Evolutionary conservation across 2,888 invertebrate species (phyloP).

Genomic region (Plusia festucae): DNA sequence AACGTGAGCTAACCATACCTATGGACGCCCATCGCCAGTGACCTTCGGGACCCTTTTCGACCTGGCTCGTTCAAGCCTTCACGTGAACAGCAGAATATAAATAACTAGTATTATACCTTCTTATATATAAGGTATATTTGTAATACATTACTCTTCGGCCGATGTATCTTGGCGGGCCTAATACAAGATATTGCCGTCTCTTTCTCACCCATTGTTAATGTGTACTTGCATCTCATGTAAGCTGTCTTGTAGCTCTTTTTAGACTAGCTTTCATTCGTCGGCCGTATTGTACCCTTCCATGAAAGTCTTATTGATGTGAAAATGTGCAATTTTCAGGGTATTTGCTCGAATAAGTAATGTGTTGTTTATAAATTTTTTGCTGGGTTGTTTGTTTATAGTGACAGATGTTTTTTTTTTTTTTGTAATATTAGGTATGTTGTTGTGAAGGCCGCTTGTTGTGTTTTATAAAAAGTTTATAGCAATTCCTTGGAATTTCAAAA

Average conservation of each 20-base stretch:
- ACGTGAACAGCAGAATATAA: slow-evolving; percentile 20
- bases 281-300: too few species aligned
- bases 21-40: slow-evolving; percentile 17
- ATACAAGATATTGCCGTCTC: too few species aligned
- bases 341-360: neutral
- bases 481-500: too few species aligned
- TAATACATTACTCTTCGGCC: too few species aligned
- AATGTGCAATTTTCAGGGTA: neutral
- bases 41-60: slow-evolving; percentile 50
- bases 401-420: neutral
- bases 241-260: too few species aligned
- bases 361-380: neutral
- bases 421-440: too few species aligned
- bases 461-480: too few species aligned
- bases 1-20: neutral
- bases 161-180: too few species aligned
- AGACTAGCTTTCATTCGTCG: too few species aligned
- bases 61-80: slow-evolving; percentile 29
- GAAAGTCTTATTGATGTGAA: neutral
- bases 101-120: slow-evolving; percentile 18
- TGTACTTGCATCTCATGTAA: too few species aligned
- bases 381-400: neutral
- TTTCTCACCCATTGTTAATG: too few species aligned
- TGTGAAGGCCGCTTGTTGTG: too few species aligned
- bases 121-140: slow-evolving; percentile 20